Percentiles rank a stretch among this genome's conserved stretches.
These are phyloP conservation scores for Plestiodon gilberti DNA, from an alignment of 2,113 vertebrate genomes.

Conservation along the genomic window DNA sequence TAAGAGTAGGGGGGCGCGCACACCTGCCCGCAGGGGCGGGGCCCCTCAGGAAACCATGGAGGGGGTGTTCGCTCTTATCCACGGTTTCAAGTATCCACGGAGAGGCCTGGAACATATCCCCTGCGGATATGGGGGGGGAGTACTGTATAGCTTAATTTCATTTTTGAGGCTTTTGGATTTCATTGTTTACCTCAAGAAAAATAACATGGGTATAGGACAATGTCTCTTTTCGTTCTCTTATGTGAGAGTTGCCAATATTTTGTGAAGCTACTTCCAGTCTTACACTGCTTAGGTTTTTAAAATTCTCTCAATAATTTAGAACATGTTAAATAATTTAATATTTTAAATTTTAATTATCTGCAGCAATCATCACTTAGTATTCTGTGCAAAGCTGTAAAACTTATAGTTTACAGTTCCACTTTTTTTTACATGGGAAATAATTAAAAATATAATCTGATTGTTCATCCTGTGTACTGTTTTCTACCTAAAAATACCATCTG, in stretches of 20 bases:
- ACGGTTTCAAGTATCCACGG: no score
- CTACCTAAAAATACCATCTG: neutral
- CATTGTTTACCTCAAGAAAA: conserved; percentile 23
- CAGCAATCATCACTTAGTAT: conserved; percentile 75
- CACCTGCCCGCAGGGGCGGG: no score
- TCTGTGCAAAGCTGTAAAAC: conserved; percentile 75
- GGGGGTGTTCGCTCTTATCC: no score
- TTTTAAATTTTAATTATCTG: conserved; percentile 82
- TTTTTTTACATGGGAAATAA: conserved; percentile 54
- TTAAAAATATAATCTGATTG: conserved; percentile 53
- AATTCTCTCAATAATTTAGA: conserved; percentile 80
- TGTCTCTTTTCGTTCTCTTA: conserved; percentile 29
- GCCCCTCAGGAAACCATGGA: no score
- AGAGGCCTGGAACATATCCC: no score
- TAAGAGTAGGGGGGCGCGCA: no score
- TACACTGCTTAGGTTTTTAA: conserved; percentile 72
- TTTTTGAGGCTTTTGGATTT: conserved; percentile 69
- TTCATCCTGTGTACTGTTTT: conserved; percentile 36
- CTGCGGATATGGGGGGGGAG: no score
- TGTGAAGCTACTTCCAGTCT: conserved; percentile 56
- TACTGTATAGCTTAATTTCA: conserved; percentile 52
- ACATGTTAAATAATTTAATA: conserved; percentile 80
- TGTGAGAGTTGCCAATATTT: conserved; percentile 53
- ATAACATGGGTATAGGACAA: conserved; percentile 20
- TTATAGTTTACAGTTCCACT: conserved; percentile 68